These are phyloP conservation scores for Sebastes cheni DNA, from an alignment of 2,797 vertebrate genomes.

Conservation along the genomic window DNA sequence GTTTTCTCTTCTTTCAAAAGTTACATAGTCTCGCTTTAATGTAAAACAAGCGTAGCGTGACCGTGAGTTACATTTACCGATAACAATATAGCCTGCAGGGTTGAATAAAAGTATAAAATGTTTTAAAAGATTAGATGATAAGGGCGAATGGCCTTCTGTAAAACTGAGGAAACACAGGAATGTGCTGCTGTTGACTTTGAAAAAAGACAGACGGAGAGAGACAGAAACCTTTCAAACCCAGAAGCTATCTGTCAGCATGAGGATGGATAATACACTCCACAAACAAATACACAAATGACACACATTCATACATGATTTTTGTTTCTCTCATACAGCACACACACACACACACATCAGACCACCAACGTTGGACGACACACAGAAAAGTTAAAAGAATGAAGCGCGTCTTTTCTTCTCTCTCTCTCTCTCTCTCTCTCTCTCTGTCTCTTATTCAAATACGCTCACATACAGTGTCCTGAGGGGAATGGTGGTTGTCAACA, in stretches of 20 bases:
- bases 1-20: too few species aligned
- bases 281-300: neutral
- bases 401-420: neutral
- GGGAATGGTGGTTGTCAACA: conserved; percentile 8
- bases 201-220: neutral
- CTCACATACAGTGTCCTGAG: neutral
- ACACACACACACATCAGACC: neutral
- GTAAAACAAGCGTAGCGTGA: neutral
- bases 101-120: neutral
- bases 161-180: conserved; percentile 6
- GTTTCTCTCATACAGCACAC: neutral
- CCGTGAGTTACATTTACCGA: neutral
- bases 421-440: too few species aligned
- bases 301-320: neutral
- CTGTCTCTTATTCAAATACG: neutral
- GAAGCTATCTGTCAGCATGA: neutral
- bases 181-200: conserved; percentile 19
- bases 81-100: neutral
- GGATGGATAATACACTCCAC: neutral
- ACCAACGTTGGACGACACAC: neutral
- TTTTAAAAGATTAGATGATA: conserved; percentile 17
- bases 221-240: neutral
- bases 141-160: neutral
- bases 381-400: neutral
- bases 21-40: too few species aligned